Evolutionary conservation across 2,797 vertebrate genomes (phyloP).

Genomic region (Bradypodion pumilum): DNA sequence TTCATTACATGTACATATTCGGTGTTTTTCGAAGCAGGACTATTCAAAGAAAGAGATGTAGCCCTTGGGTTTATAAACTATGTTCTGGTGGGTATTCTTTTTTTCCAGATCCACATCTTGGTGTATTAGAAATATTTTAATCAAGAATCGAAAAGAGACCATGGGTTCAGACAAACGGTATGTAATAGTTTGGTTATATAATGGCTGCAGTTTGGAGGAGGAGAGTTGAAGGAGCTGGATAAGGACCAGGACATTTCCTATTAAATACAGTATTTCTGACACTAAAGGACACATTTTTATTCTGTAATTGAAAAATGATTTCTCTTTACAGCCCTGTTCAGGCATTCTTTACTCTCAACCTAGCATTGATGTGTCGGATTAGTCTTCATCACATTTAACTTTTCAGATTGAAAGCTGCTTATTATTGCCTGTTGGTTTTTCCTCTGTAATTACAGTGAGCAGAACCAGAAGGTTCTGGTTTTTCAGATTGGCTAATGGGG

Average conservation of each 20-base stretch:
- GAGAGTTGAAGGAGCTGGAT: neutral
- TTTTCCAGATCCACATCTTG: neutral
- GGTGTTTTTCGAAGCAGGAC: no score
- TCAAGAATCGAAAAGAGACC: slow-evolving; percentile 16
- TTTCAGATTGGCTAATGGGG: no score
- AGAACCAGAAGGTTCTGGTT: no score
- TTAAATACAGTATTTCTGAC: no score
- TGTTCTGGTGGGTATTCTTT: neutral
- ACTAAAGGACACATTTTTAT: neutral
- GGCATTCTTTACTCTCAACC: no score
- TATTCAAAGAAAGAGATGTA: no score
- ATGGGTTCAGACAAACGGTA: slow-evolving; percentile 81
- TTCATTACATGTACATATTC: neutral
- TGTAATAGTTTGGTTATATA: slow-evolving; percentile 20
- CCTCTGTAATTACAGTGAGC: no score
- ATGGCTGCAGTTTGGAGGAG: neutral
- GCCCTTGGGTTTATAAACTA: neutral
- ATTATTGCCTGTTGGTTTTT: no score
- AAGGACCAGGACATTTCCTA: neutral
- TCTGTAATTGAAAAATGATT: no score
- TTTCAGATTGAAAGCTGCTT: no score
- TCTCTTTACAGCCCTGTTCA: neutral
- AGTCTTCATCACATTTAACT: no score
- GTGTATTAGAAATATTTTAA: neutral
- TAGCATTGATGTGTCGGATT: no score